These are phyloP conservation scores for Gerris buenoi DNA, from an alignment of 1,140 invertebrate genomes.

Conservation along the genomic window DNA sequence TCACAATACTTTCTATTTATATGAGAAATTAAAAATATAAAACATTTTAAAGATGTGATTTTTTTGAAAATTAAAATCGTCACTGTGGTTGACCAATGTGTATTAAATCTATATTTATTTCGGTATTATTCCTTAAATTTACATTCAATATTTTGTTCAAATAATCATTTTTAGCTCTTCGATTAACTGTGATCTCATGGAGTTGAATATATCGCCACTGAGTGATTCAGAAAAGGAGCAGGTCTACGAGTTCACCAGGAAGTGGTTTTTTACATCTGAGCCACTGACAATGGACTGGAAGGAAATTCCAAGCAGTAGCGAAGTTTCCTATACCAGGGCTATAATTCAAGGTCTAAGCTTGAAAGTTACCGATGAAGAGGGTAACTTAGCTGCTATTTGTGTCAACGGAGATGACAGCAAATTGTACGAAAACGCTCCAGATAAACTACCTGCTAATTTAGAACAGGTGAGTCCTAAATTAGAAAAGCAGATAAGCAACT, in stretches of 20 bases:
- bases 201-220: background rate
- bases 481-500: too few relatives aligned
- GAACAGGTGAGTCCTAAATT: background rate
- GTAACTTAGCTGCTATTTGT: background rate
- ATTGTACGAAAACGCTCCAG: background rate
- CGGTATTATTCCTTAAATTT: too few relatives aligned
- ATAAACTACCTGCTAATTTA: background rate
- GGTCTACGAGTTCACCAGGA: background rate
- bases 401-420: background rate
- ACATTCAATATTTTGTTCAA: too few relatives aligned
- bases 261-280: background rate
- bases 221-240: background rate
- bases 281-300: background rate
- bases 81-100: too few relatives aligned
- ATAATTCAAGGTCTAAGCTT: background rate
- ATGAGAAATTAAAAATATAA: too few relatives aligned
- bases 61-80: too few relatives aligned
- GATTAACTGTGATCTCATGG: too few relatives aligned
- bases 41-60: too few relatives aligned
- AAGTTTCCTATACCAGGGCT: background rate
- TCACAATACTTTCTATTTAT: too few relatives aligned
- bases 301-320: background rate
- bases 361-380: background rate
- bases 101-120: too few relatives aligned
- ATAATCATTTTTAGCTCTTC: too few relatives aligned